Evolutionary conservation across 2,797 vertebrate genomes (phyloP).

Genomic region (Lerista edwardsae): DNA sequence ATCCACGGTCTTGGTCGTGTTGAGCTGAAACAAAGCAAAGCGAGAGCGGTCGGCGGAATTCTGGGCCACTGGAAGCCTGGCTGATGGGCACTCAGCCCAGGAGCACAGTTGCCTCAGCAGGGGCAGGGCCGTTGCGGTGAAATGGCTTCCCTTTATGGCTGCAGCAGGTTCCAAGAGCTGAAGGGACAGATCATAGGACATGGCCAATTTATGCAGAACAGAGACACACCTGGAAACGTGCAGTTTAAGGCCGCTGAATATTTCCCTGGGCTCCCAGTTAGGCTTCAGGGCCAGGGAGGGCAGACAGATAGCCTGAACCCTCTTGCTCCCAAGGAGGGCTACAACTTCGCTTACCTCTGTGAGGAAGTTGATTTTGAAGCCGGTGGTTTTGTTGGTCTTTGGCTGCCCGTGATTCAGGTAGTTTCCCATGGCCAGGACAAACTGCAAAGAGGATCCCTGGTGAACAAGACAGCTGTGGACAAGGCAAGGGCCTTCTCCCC

Average conservation of each 20-base stretch:
- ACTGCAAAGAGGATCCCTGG: slow-evolving; percentile 77
- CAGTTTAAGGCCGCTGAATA: neutral
- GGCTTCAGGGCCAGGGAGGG: neutral
- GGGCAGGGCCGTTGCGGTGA: no score
- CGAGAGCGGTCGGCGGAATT: fast-evolving
- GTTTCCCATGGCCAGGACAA: slow-evolving; percentile 98
- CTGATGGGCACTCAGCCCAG: no score
- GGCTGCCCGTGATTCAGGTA: slow-evolving; percentile 97
- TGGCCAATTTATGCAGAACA: neutral
- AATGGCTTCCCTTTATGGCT: neutral
- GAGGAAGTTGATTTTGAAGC: slow-evolving; percentile 98
- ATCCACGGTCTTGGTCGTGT: slow-evolving; percentile 97
- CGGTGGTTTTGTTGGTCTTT: slow-evolving; percentile 90
- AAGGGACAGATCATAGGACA: no score
- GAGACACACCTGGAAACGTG: neutral
- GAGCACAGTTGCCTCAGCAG: neutral
- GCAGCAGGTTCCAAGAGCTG: neutral
- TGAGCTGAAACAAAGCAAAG: slow-evolving; percentile 81
- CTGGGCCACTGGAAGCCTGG: no score
- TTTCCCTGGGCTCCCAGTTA: neutral
- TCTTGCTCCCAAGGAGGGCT: fast-evolving
- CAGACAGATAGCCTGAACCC: neutral
- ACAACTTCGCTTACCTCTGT: slow-evolving; percentile 83
- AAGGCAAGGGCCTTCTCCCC: neutral
- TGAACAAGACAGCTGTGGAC: neutral